phyloP scores from a whole-genome alignment of 2,797 vertebrate species.

The Smutsia temminckii region DNA sequence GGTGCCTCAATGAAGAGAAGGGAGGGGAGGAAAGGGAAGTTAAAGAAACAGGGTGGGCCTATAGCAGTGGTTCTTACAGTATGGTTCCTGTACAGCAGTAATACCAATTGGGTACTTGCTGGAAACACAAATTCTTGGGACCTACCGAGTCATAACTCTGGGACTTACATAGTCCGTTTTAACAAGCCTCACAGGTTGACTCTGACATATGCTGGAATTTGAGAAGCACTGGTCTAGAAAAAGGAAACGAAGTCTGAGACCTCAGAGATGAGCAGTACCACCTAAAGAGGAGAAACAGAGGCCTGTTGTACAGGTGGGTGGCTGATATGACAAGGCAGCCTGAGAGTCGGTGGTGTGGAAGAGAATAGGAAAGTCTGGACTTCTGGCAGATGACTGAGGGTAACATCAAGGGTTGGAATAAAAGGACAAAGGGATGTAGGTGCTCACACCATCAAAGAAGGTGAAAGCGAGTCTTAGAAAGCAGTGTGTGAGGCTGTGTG shows the following conservation, averaged over 20 bases:
- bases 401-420: neutral
- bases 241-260: neutral
- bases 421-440: neutral
- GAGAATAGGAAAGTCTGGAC: neutral
- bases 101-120: neutral
- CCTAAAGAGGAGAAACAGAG: neutral
- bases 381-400: neutral
- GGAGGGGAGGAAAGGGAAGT: neutral
- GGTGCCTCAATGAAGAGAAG: neutral
- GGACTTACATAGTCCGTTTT: neutral
- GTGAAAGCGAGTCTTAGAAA: neutral
- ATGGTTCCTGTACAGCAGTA: neutral
- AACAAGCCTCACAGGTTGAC: neutral
- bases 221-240: neutral
- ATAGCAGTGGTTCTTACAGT: neutral
- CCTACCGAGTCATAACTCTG: neutral
- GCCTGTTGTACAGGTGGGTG: neutral
- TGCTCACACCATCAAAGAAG: neutral
- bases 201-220: neutral
- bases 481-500: neutral
- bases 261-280: neutral
- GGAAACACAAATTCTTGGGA: neutral
- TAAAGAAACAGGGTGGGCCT: neutral
- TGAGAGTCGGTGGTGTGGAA: neutral
- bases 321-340: neutral